Base-by-base conservation (phyloP, 2,113 vertebrate species). In the Rhinolophus sinicus region DNA sequence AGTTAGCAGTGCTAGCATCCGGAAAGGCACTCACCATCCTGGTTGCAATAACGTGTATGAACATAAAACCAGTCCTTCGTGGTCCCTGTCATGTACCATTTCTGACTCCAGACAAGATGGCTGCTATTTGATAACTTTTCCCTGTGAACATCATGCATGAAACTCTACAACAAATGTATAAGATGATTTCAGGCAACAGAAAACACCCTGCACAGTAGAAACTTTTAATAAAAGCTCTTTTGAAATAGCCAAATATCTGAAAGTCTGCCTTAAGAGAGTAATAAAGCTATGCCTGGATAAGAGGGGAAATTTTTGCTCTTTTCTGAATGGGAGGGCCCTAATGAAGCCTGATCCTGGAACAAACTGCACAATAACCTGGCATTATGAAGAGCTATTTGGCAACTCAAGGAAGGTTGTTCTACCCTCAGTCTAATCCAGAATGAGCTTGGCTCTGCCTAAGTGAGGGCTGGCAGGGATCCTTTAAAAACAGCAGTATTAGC, bases 271-370 rank as follows among this genome's bases (percentile, higher is more conserved):
- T 83, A 62, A 92, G 30, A 96, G 9, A 93, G 47, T 75, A 83
- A 77, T 70, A 91, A 70, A 93, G 18, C 24, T 44, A 67, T 76
- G 65, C 84, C 75, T 96, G 80, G 47, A 90, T 50, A 94, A 92
- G 62, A 87, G 19, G 28, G 60, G 88, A 87, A 90, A 67, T 30
- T 85, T 90, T 94, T 93, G 80, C 73, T 97, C 90, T 95, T 96
- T 97, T 95, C 81, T 97, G 94, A 97, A 90, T 95, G 91, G 54
- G 81, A 97, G 30, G 80, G 54, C n/a, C 52, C 85, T 92, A 70
- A 77, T 60, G 54, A 81, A 93, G 54, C 64, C 88, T 85, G 30
- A 81, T 78, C 47, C 54, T 97, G 94, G 95, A 97, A 96, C 47
- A 96, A 96, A 96, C 69, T 95, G 52, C 88, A 95, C 44, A 88